Base-by-base conservation (phyloP, 2,888 invertebrate species). In the Melipona bicolor region DNA sequence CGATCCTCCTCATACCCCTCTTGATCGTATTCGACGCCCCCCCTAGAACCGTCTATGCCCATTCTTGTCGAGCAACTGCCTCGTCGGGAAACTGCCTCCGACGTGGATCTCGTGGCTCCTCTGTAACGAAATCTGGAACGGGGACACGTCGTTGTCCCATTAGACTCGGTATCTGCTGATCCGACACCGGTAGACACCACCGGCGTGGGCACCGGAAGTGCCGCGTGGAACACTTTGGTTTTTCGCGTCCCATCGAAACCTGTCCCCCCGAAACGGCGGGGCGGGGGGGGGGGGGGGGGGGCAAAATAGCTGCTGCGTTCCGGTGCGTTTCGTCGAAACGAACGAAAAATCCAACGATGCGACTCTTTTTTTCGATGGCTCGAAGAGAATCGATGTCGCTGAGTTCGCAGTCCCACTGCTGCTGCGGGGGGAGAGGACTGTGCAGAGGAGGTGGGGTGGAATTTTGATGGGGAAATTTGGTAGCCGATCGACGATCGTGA, bases 91-190 rank as follows among this genome's bases (percentile, higher is more conserved):
- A 85, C 81, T 84, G 76, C 72, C 81, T 50, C 50, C 70, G 15
- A 72, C 77, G 67, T 84, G 70, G 82, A 80, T 82, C 61, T 27
- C 62, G 62, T 21, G 19, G 62, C 62, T 1, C 68, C 84, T 77
- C 65, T 74, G 67, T 85, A 89, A 87, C 88, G 84, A 90, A 89
- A 88, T 92, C 88, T 90, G 84, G 88, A 88, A 89, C 27, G 27
- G 27, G 27, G 27, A 27, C 87, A 83, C 86, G 87, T 88, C 89
- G 90, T 91, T 90, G 90, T 88, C 85, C 88, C 82, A 83, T 89
- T 84, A 84, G 86, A 80, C 83, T 65, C 79, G 62, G 56, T 75
- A 89, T 72, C 81, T 79, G 73, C 76, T 80, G 85, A 87, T 75
- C 78, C 85, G 77, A 78, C 65, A 71, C 76, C 24, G 13, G 21